Base-by-base conservation (phyloP, 2,888 invertebrate genomes). In the Xylota sylvarum region DNA sequence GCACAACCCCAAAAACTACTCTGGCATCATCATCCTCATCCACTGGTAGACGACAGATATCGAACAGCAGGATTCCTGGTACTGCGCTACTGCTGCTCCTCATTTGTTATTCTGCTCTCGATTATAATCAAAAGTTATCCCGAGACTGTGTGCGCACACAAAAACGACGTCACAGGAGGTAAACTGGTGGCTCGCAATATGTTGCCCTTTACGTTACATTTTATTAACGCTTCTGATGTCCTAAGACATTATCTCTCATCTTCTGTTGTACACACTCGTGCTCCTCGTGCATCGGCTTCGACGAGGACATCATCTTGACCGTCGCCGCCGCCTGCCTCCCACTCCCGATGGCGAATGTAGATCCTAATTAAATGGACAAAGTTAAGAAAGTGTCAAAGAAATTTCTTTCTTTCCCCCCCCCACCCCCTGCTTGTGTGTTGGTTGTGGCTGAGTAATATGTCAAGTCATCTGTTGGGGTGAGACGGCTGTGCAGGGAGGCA, bases 61-160 rank as follows among this genome's bases (percentile, higher is more conserved):
- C 60, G 77, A 86, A 84, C 80, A 77, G 77, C 58, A 62, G 81
- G 65, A 76, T 27, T 50, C 70, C 40, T 55, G 37, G 55, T 65
- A 46, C 46, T 70, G 77, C 58, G 77, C 58, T 32, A 55, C 62
- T 46, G 32, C 65, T 30, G 17, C 48, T 72, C 79, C 91, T 91
- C 90, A 91, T 91, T 91, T 91, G 81, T 90, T 90, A 91, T 91
- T 91, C 91, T 88, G 84, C 88, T 89, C 92, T 90, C 89, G 90
- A 89, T 89, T 89, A 90, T 91, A 91, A 91, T 91, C 92, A 91
- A 91, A 91, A 91, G 90, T 91, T 91, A 91, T 90, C 89, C 82
- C 56, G 65, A 78, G 82, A 78, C 52, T 72, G 72, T 72, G 67
- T 64, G 72, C 35, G 60, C 37, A 70, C 74, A 58, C 62, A 46